Percentiles rank a stretch among this genome's conserved stretches.
Conservation (phyloP, 2,888 invertebrate genomes). For the Lamellibrachia satsuma region DNA sequence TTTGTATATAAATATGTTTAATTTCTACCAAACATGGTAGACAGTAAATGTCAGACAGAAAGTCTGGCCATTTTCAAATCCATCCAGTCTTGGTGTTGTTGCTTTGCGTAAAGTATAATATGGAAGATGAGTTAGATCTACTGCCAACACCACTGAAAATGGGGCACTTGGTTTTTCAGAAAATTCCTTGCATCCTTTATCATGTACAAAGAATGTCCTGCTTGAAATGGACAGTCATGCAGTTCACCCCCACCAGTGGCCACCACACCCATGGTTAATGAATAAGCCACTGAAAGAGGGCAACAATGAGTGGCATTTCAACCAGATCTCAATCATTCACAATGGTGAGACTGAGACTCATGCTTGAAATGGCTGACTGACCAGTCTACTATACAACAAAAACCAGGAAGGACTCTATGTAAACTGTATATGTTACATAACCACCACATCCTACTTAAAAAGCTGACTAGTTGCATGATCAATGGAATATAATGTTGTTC, state of each 20-base stretch:
- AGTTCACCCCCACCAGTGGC: not conserved
- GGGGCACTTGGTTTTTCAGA: not conserved
- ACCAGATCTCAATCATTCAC: not conserved
- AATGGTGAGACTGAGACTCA: not conserved
- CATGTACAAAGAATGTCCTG: not conserved
- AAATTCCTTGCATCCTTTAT: not conserved
- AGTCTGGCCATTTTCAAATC: no score
- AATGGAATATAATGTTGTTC: not conserved
- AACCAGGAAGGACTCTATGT: not conserved
- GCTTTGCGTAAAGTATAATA: no score
- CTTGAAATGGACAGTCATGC: not conserved
- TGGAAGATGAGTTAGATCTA: no score
- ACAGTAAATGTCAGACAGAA: no score
- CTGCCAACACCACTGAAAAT: not conserved
- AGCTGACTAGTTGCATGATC: not conserved
- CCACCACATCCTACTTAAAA: not conserved
- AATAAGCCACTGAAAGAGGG: not conserved
- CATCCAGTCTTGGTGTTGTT: no score
- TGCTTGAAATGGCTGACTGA: not conserved
- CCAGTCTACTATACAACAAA: not conserved
- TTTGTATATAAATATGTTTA: no score
- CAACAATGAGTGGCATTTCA: not conserved
- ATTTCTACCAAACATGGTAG: no score
- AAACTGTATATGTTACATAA: not conserved
- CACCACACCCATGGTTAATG: constrained; percentile 2